A percentile compares a stretch with the other conserved stretches of the same genome.
Evolutionary conservation across 2,888 invertebrate genomes (phyloP).

Genomic region (Drosophila emarginata): DNA sequence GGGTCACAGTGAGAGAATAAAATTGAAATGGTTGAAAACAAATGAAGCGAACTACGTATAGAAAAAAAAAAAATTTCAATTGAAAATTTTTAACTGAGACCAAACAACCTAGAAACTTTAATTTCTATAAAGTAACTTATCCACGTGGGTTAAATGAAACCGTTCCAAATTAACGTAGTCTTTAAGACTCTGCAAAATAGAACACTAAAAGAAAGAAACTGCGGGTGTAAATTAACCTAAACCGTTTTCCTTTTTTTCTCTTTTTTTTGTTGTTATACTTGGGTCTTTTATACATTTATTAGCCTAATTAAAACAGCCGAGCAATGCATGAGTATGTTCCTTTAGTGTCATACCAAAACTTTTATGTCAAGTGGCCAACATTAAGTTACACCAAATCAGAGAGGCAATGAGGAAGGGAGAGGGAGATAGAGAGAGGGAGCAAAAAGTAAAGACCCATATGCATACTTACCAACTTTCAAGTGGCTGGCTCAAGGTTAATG

Average conservation of each 20-base stretch:
- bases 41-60: constrained; percentile 58
- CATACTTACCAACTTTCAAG: constrained; percentile 31
- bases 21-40: constrained; percentile 25
- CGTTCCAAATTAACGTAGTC: too few relatives aligned
- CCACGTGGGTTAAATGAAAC: too few relatives aligned
- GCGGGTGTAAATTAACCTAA: too few relatives aligned
- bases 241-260: too few relatives aligned
- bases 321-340: neutral
- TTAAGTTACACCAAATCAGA: neutral
- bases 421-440: neutral
- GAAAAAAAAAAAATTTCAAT: constrained; percentile 17
- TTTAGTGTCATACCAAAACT: neutral
- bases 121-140: too few relatives aligned
- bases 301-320: neutral
- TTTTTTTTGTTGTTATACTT: neutral
- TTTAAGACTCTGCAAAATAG: too few relatives aligned
- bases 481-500: constrained; percentile 56
- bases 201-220: too few relatives aligned
- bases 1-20: neutral
- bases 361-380: constrained; percentile 9
- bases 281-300: neutral
- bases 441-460: neutral
- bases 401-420: neutral
- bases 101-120: too few relatives aligned
- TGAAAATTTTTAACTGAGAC: neutral